phyloP scores from a whole-genome alignment of 2,797 vertebrate species.

The Lepilemur ruficaudatus region DNA sequence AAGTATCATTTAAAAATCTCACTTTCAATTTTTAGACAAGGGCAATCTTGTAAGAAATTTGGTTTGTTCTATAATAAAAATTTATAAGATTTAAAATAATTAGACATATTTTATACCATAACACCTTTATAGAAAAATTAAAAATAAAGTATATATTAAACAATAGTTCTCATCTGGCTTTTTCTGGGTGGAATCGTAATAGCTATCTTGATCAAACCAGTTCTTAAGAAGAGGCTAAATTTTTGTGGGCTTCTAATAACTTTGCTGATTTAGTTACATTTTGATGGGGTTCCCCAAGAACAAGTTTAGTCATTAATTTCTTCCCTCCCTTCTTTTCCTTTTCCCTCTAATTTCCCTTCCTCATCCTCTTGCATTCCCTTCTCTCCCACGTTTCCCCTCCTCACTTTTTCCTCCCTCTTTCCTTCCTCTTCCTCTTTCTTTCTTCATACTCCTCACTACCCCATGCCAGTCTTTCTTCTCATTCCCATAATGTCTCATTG shows the following conservation, averaged over 20 bases:
- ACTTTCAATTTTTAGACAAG: slow-evolving; percentile 37
- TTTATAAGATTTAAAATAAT: slow-evolving; percentile 25
- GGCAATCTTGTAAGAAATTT: slow-evolving; percentile 38
- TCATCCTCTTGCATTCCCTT: background rate
- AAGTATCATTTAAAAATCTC: slow-evolving; percentile 21
- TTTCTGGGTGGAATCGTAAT: background rate
- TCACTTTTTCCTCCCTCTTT: too few relatives aligned
- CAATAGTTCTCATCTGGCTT: background rate
- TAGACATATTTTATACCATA: background rate
- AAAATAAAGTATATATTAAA: slow-evolving; percentile 18
- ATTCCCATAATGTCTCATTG: background rate
- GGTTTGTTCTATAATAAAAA: slow-evolving; percentile 11
- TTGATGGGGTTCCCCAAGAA: background rate
- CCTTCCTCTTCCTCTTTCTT: background rate
- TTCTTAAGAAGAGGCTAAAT: slow-evolving; percentile 23
- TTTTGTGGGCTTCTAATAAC: background rate
- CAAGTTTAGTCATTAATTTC: background rate
- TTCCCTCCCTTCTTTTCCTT: background rate
- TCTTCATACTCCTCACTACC: background rate
- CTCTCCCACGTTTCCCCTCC: background rate
- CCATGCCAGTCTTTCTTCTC: background rate
- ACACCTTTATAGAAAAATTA: slow-evolving; percentile 21
- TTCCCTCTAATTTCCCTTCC: background rate
- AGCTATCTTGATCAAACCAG: background rate
- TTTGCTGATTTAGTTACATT: background rate